Base-by-base conservation (phyloP, 2,113 vertebrate species). In the Coregonus clupeaformis region DNA sequence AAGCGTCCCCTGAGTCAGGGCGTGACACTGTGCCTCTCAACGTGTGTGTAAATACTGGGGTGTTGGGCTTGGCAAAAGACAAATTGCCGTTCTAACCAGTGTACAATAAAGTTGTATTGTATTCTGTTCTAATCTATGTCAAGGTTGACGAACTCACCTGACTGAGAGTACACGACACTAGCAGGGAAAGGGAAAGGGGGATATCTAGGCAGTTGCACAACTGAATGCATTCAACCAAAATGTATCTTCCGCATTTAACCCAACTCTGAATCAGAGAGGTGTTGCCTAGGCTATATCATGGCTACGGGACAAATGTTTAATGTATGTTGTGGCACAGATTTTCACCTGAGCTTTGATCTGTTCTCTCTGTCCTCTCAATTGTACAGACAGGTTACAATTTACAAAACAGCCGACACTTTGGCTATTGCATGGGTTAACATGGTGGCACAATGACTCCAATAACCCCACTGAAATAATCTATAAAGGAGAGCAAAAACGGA, bases 401-500 rank as follows among this genome's bases (percentile, higher is more conserved):
- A 16, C 36, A 20, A 49, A 22, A 69, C n/a, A 60, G 69, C 27
- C 18, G 22, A 72, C 30, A 73, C 6, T 45, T 22, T 22, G 36
- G 32, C 24, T 73, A 11, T 2, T 64, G 3, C n/a, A 47, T 27
- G 45, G 16, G 30, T 63, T 63, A 67, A 57, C 27, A 74, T n/a
- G 25, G 7, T 68, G 62, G 12, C 22, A 29, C 22, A 27, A 42
- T 49, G 42, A 67, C 18, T 47, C 22, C 24, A 65, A 30, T 32
- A 2, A 16, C 63, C 16, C 67, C 3, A n/a, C 16, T 11, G 16
- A 68, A 68, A 42, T 45, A 3, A 52, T 30, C 32, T 29, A 66
- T 0, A 36, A 69, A 49, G 64, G 45, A 67, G 36, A 52, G 59
- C 27, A 73, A 76, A 76, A 76, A 78, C 52, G 52, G 45, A 20